phyloP scores from a whole-genome alignment of 2,888 invertebrate genomes.

The Pediacus dermestoides region DNA sequence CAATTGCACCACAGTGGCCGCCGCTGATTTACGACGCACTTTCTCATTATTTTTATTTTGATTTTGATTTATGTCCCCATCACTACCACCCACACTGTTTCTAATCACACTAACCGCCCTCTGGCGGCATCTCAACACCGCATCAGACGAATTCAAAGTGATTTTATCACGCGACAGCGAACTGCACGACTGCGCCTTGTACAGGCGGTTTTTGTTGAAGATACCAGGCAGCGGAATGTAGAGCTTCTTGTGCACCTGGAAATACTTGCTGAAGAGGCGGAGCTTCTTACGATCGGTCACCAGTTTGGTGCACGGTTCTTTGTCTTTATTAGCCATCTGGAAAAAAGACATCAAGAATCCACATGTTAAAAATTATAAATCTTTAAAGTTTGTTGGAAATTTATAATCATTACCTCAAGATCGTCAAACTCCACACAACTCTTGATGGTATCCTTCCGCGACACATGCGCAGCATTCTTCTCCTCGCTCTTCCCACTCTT shows the following conservation, averaged over 20 bases:
- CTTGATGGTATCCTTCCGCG: conserved; percentile 32
- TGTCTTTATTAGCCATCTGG: too few species aligned
- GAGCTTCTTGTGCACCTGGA: conserved; percentile 65
- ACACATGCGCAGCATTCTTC: conserved; percentile 20
- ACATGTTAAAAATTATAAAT: too few species aligned
- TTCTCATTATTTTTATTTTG: conserved; percentile 45
- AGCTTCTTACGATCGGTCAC: conserved; percentile 53
- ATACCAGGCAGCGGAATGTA: conserved; percentile 59
- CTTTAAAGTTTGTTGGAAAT: background rate
- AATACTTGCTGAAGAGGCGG: conserved; percentile 63
- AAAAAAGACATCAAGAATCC: too few species aligned
- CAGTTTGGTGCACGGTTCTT: conserved; percentile 26
- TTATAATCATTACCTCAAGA: conserved; percentile 2
- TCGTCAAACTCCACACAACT: conserved; percentile 18
- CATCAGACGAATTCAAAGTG: conserved; percentile 47
- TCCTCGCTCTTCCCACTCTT: conserved; percentile 8
- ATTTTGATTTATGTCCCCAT: conserved; percentile 56
- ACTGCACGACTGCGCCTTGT: conserved; percentile 63
- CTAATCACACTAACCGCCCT: conserved; percentile 49
- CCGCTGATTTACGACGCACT: conserved; percentile 24
- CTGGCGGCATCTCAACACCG: conserved; percentile 47
- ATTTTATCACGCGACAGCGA: conserved; percentile 56
- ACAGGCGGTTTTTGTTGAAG: conserved; percentile 55
- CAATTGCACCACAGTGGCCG: conserved; percentile 41
- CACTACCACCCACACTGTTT: conserved; percentile 44